These are phyloP conservation scores for Stichopus chloronotus DNA, from an alignment of 35 echinoderm and acorn worm genomes.

Conservation along the genomic window DNA sequence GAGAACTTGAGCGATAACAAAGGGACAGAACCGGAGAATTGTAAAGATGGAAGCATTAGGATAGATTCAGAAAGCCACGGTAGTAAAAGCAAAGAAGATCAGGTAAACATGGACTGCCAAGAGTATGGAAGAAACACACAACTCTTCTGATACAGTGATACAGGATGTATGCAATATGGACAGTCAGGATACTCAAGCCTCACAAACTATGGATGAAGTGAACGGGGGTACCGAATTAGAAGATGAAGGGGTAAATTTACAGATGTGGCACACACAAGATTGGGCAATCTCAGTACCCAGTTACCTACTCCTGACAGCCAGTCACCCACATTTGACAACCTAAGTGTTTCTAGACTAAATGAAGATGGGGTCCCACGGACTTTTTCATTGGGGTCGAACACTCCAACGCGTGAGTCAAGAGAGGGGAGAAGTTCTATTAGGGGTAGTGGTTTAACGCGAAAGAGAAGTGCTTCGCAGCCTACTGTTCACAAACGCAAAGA, in stretches of 20 bases:
- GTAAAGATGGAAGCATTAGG: background rate
- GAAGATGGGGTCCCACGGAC: background rate
- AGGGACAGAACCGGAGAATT: background rate
- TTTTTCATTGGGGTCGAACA: background rate
- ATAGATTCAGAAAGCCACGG: background rate
- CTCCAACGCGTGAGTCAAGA: background rate
- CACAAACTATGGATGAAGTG: background rate
- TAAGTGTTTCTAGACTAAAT: background rate
- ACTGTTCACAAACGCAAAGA: conserved; percentile 4
- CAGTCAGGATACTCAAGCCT: background rate
- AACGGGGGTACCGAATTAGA: background rate
- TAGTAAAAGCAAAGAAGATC: background rate
- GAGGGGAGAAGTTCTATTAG: too few relatives aligned
- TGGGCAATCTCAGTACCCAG: background rate
- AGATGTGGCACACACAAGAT: background rate
- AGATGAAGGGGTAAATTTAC: background rate
- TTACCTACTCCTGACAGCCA: background rate
- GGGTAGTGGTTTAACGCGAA: too few relatives aligned
- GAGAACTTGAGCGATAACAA: background rate
- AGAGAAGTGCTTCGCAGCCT: too few relatives aligned
- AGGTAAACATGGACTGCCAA: background rate
- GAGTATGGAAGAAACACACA: background rate
- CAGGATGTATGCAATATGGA: background rate
- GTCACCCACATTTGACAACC: background rate
- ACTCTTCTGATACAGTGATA: background rate